Conservation (phyloP, 2,113 vertebrate species). For the Rhizomys pruinosus region DNA sequence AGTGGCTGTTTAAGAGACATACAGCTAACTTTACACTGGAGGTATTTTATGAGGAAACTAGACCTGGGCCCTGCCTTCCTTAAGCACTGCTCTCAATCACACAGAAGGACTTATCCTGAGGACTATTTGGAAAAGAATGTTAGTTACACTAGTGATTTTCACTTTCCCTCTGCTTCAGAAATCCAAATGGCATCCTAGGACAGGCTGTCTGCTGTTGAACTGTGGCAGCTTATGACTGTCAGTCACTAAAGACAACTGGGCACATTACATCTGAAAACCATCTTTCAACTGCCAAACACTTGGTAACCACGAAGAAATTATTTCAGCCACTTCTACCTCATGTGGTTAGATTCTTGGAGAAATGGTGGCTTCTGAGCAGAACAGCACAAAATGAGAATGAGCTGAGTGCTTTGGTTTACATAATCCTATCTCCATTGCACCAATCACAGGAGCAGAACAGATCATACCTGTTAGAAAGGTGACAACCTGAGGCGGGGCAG, state of each 20-base stretch:
- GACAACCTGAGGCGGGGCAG: too few relatives aligned
- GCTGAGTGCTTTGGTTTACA: background rate
- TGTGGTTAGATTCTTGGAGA: background rate
- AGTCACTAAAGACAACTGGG: background rate
- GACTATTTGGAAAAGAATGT: background rate
- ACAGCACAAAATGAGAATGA: background rate
- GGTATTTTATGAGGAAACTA: conserved; percentile 80
- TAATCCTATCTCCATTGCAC: background rate
- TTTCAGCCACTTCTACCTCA: background rate
- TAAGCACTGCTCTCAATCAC: conserved; percentile 61
- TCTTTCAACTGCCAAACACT: background rate
- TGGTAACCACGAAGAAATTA: background rate
- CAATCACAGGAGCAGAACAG: background rate
- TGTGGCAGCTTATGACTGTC: background rate
- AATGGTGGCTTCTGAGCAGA: background rate
- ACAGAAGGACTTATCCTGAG: conserved; percentile 47
- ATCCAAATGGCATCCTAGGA: background rate
- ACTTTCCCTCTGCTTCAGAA: conserved; percentile 26
- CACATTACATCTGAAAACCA: background rate
- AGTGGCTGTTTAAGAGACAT: conserved; percentile 82
- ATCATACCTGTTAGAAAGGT: background rate
- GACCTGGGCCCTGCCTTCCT: conserved; percentile 70
- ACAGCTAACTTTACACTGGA: conserved; percentile 73
- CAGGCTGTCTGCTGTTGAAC: background rate
- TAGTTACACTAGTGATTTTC: conserved; percentile 23